Evolutionary conservation across 1,140 invertebrate species (phyloP), one percentile per base, ranked within the genome.

Genomic region (Halictus rubicundus): DNA sequence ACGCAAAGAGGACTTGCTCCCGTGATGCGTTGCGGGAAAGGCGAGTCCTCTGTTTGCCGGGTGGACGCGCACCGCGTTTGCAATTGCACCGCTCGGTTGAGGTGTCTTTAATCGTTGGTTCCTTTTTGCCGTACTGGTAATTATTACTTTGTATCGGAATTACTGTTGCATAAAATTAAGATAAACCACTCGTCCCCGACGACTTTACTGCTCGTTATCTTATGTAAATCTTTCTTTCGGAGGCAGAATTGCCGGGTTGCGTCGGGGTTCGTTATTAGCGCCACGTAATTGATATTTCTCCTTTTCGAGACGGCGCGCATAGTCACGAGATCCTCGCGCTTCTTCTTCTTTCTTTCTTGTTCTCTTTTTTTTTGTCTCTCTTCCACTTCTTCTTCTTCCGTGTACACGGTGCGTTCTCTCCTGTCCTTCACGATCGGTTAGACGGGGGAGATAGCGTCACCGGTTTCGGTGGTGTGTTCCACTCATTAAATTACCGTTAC

Each of bases 401-500:
- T 46, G 42, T 12, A 12, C 42, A 8, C 42, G 12, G 42, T 12
- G 9, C 9, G 9, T 1, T 10, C 19, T 27, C n/a, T 16, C 42
- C 19, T 10, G 9, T 25, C 32, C 7, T 9, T 9, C 46, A 1
- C 25, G 42, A 63, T 8, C 39, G 39, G 32, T 9, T 63, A 32
- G 57, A 27, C 46, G 69, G 8, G 57, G 14, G 46, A 57, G n/a
- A 37, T 16, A 27, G 10, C 12, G 23, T 60, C 23, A 25, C 61
- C 61, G 39, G 64, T 59, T 57, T 39, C 27, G 32, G 16, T 23
- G 19, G 5, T 19, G 32, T 32, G 59, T 63, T 57, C 10, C 68
- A 39, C 19, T 78, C 69, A 46, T 78, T 72, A 78, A 72, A 64
- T 65, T 72, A 78, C 69, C 76, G 76, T 78, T 78, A 78, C 14